A percentile compares a stretch with the other conserved stretches of the same genome.
Conservation (phyloP, 2,888 invertebrate genomes). For the Epiblema foenella region DNA sequence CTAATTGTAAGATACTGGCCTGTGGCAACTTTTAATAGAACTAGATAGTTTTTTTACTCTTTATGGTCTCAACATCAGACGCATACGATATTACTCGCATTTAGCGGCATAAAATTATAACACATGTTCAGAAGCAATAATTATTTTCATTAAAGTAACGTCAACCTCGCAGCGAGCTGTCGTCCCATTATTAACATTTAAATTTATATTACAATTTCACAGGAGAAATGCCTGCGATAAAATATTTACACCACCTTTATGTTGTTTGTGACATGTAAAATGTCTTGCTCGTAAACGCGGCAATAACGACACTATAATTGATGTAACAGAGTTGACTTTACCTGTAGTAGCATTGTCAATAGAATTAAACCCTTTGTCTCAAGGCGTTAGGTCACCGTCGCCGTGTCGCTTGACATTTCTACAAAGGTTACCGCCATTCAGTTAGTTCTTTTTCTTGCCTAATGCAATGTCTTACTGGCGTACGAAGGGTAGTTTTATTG, state of each 20-base stretch:
- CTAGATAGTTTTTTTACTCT: constrained; percentile 44
- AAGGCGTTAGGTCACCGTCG: constrained; percentile 74
- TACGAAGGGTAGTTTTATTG: constrained; percentile 78
- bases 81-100: constrained; percentile 54
- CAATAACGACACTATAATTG: constrained; percentile 54
- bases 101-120: constrained; percentile 62
- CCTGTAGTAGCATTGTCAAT: constrained; percentile 59
- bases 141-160: constrained; percentile 67
- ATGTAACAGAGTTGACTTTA: constrained; percentile 64
- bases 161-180: constrained; percentile 66
- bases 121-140: constrained; percentile 66
- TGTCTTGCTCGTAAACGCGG: constrained; percentile 51
- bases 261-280: constrained; percentile 65
- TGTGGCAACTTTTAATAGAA: constrained; percentile 35
- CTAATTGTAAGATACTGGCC: constrained; percentile 34
- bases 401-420: constrained; percentile 79
- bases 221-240: constrained; percentile 70
- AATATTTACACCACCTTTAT: constrained; percentile 65
- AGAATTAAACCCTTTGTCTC: constrained; percentile 82
- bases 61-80: constrained; percentile 41
- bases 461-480: constrained; percentile 71
- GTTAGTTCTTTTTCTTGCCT: constrained; percentile 76
- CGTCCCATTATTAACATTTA: constrained; percentile 75
- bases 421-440: constrained; percentile 79
- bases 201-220: constrained; percentile 71